Percentiles rank a stretch among this genome's conserved stretches.
Conservation (phyloP, 2,888 invertebrate species). For the Euplagia quadripunctaria region DNA sequence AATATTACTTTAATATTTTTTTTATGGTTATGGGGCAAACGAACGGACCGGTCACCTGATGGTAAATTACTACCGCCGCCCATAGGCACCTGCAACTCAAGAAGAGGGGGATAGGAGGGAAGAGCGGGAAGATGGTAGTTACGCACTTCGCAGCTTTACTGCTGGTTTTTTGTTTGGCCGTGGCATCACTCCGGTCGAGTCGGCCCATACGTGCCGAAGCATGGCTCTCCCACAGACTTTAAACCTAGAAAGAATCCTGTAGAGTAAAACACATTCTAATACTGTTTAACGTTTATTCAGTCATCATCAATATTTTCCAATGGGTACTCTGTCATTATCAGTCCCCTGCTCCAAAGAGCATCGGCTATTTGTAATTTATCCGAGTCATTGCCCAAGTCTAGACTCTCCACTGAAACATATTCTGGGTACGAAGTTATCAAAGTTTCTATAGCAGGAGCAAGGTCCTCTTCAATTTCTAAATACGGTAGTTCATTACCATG, state of each 20-base stretch:
- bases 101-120: no score
- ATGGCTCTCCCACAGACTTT: no score
- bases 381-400: slow-evolving; percentile 89
- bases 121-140: no score
- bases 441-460: slow-evolving; percentile 90
- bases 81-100: no score
- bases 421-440: slow-evolving; percentile 92
- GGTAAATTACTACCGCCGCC: no score
- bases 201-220: no score
- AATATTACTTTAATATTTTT: no score
- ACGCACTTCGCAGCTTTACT: no score
- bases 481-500: slow-evolving; percentile 91
- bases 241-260: neutral
- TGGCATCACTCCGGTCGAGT: no score
- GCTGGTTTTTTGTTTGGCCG: no score
- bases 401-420: slow-evolving; percentile 90
- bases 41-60: no score
- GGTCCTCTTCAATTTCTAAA: slow-evolving; percentile 90
- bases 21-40: no score
- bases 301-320: slow-evolving; percentile 81
- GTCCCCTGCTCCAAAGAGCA: slow-evolving; percentile 94
- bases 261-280: neutral
- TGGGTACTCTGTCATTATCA: slow-evolving; percentile 91
- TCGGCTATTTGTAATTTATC: slow-evolving; percentile 90
- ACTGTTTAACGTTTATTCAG: slow-evolving; percentile 53